These are phyloP conservation scores for Aphidius colemani DNA, from an alignment of 2,888 invertebrate species.

Conservation along the genomic window DNA sequence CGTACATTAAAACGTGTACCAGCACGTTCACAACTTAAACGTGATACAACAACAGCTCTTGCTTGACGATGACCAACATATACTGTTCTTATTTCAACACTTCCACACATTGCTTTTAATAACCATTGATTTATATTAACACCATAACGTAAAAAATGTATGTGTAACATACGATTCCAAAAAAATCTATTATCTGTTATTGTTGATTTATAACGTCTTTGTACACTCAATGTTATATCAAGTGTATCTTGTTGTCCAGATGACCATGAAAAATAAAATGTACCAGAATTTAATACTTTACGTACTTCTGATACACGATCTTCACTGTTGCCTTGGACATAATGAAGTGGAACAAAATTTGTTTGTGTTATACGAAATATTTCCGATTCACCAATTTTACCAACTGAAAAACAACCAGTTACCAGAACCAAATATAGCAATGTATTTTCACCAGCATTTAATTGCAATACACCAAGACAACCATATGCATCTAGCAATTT, in stretches of 20 bases:
- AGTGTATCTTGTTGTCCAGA: slow-evolving; percentile 65
- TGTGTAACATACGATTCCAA: slow-evolving; percentile 96
- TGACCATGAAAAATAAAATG: slow-evolving; percentile 95
- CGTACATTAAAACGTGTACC: slow-evolving; percentile 98
- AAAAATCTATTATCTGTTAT: slow-evolving; percentile 95
- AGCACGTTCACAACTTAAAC: slow-evolving; percentile 96
- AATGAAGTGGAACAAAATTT: slow-evolving; percentile 84
- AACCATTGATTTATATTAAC: slow-evolving; percentile 92
- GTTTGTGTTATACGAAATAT: slow-evolving; percentile 94
- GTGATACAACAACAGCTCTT: slow-evolving; percentile 90
- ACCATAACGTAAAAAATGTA: slow-evolving; percentile 89
- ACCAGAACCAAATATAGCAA: slow-evolving; percentile 89
- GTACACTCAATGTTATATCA: slow-evolving; percentile 94
- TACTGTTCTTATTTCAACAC: slow-evolving; percentile 96
- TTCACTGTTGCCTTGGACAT: slow-evolving; percentile 66
- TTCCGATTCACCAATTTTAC: slow-evolving; percentile 93
- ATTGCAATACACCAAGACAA: slow-evolving; percentile 89
- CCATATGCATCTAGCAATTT: slow-evolving; percentile 95
- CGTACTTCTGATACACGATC: slow-evolving; percentile 70
- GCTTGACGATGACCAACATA: slow-evolving; percentile 96
- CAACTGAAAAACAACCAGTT: slow-evolving; percentile 94
- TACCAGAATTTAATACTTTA: slow-evolving; percentile 95
- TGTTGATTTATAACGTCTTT: slow-evolving; percentile 79
- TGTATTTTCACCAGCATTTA: slow-evolving; percentile 83
- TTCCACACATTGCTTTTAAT: slow-evolving; percentile 94